Evolutionary conservation across 2,888 invertebrate species (phyloP).

Genomic region (Hydroisotoma schaefferi): DNA sequence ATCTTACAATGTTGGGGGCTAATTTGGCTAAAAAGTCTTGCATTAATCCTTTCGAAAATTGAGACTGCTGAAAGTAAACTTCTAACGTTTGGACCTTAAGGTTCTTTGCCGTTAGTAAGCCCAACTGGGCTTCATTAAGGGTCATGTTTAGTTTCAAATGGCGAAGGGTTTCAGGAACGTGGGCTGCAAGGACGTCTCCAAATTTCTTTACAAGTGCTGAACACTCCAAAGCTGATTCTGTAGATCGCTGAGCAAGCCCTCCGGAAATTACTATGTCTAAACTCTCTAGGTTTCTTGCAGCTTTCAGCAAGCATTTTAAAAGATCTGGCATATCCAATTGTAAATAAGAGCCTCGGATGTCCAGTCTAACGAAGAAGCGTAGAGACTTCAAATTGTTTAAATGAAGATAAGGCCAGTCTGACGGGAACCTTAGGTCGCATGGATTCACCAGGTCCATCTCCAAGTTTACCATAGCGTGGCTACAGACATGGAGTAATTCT

Average conservation of each 20-base stretch:
- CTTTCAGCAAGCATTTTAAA: slow-evolving; percentile 11
- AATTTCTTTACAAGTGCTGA: slow-evolving; percentile 10
- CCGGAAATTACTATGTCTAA: slow-evolving; percentile 19
- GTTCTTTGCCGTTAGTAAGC: slow-evolving; percentile 6
- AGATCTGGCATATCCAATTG: slow-evolving; percentile 27
- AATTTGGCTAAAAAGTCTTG: slow-evolving; percentile 17
- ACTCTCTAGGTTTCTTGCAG: slow-evolving; percentile 13
- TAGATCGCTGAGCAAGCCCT: slow-evolving; percentile 14
- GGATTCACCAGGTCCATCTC: slow-evolving; percentile 22
- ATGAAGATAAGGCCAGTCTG: slow-evolving; percentile 22
- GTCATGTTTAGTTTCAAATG: slow-evolving; percentile 25
- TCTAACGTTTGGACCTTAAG: slow-evolving; percentile 17
- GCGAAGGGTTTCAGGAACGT: slow-evolving; percentile 10
- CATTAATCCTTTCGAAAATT: slow-evolving; percentile 12
- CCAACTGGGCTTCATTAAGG: slow-evolving; percentile 20
- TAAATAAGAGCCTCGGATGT: slow-evolving; percentile 11
- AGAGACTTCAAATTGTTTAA: slow-evolving; percentile 16
- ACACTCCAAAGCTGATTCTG: slow-evolving; percentile 9
- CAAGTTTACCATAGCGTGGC: slow-evolving; percentile 17
- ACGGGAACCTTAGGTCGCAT: slow-evolving; percentile 25
- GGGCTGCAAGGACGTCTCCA: slow-evolving; percentile 18
- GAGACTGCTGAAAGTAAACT: slow-evolving; percentile 27
- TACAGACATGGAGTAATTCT: slow-evolving; percentile 23
- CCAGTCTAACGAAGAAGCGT: slow-evolving; percentile 21
- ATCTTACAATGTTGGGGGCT: slow-evolving; percentile 17